Conservation (phyloP, 2,888 invertebrate species). For the Lasioglossum marginatum region DNA sequence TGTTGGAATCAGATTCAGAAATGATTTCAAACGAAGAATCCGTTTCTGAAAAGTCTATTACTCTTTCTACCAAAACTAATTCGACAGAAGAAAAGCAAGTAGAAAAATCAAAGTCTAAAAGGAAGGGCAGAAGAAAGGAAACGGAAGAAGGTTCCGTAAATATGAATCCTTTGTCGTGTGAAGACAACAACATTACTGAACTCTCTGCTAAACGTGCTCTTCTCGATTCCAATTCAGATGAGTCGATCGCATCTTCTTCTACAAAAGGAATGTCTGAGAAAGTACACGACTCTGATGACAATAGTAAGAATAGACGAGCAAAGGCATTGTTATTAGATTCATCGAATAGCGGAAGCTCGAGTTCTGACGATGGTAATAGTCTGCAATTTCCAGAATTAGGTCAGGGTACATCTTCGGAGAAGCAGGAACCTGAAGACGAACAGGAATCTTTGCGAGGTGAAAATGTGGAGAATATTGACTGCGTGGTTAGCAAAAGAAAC, state of each 20-base stretch:
- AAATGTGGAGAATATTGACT: background rate
- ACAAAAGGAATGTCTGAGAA: background rate
- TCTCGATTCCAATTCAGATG: constrained; percentile 67
- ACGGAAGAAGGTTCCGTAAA: background rate
- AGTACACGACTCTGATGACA: constrained; percentile 9
- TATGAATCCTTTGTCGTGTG: background rate
- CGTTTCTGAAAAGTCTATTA: background rate
- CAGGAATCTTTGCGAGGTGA: constrained; percentile 2
- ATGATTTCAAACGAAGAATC: constrained; percentile 11
- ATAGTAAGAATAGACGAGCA: constrained; percentile 7
- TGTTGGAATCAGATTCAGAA: constrained; percentile 38
- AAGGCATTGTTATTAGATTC: constrained; percentile 42
- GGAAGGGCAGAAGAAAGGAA: background rate
- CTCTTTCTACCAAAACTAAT: background rate
- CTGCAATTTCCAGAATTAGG: background rate
- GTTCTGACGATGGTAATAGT: constrained; percentile 26
- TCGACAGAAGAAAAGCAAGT: background rate
- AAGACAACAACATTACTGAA: constrained; percentile 29
- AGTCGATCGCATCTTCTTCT: constrained; percentile 29
- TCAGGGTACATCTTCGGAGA: background rate
- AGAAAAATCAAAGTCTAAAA: background rate
- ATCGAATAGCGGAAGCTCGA: constrained; percentile 45
- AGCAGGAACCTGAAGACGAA: background rate
- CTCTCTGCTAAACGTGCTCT: constrained; percentile 48
- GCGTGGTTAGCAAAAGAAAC: background rate